These are phyloP conservation scores for Lophura swinhoii DNA, from an alignment of 2,797 vertebrate species.

Conservation along the genomic window DNA sequence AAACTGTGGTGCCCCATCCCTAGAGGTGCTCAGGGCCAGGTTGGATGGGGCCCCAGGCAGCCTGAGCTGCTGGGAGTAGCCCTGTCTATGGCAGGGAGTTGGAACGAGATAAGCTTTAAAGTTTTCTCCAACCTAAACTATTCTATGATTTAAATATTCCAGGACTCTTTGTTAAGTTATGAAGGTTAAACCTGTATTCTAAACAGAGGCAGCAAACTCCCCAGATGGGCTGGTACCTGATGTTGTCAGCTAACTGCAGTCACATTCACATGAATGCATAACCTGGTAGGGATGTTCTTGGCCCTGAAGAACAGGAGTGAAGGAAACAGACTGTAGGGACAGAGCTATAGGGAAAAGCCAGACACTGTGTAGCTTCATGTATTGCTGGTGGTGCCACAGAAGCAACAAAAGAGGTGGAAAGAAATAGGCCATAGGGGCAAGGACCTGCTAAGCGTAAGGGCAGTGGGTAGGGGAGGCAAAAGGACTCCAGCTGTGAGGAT, in stretches of 20 bases:
- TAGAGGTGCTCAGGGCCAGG: too few relatives aligned
- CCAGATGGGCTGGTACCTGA: background rate
- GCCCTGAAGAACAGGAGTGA: background rate
- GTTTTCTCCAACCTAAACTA: too few relatives aligned
- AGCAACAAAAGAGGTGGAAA: background rate
- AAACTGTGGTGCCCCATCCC: too few relatives aligned
- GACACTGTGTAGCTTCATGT: background rate
- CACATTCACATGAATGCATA: background rate
- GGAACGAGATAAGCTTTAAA: too few relatives aligned
- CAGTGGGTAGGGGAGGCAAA: background rate
- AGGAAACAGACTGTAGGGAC: background rate
- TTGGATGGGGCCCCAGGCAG: too few relatives aligned
- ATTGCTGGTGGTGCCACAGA: background rate
- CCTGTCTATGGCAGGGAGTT: too few relatives aligned
- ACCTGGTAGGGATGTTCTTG: background rate
- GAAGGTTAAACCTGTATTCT: background rate
- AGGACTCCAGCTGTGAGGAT: background rate
- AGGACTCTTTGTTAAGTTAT: background rate
- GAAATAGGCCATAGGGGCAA: background rate
- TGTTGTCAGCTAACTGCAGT: background rate
- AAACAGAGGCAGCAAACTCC: background rate
- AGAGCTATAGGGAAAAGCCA: background rate
- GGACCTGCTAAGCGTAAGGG: background rate
- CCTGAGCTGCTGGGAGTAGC: too few relatives aligned
- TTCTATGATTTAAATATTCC: background rate